Evolutionary conservation across 2,797 vertebrate species (phyloP).

Genomic region (Channallabes apus): DNA sequence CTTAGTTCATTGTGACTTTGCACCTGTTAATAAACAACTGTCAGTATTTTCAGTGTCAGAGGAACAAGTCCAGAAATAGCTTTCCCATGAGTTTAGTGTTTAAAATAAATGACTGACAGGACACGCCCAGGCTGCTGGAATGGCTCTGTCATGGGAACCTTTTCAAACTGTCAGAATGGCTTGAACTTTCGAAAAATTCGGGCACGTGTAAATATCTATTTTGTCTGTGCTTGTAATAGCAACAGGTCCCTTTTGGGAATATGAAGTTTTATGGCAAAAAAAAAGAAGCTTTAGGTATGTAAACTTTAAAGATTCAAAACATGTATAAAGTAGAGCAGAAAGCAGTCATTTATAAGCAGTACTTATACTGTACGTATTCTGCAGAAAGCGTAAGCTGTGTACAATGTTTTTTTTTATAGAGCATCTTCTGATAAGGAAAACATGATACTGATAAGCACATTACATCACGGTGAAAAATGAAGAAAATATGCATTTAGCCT

Average conservation of each 20-base stretch:
- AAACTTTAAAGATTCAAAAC: not conserved
- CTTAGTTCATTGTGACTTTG: conserved; percentile 58
- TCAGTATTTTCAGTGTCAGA: conserved; percentile 67
- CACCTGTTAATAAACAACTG: conserved; percentile 74
- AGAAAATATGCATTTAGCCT: conserved; percentile 26
- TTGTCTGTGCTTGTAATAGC: conserved; percentile 53
- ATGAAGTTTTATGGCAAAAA: conserved; percentile 47
- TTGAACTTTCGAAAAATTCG: conserved; percentile 59
- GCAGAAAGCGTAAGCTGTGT: not conserved
- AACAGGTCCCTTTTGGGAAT: conserved; percentile 51
- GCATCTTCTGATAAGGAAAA: conserved; percentile 24
- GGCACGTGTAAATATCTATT: conserved; percentile 50
- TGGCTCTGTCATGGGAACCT: conserved; percentile 78
- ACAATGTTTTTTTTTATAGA: not conserved
- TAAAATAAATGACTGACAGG: conserved; percentile 75
- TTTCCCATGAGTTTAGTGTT: conserved; percentile 81
- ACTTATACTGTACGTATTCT: not conserved
- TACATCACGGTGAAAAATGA: conserved; percentile 17
- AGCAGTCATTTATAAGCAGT: not conserved
- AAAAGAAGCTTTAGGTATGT: conserved; percentile 17
- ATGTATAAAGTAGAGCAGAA: not conserved
- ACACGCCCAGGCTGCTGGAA: conserved; percentile 67
- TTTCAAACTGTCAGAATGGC: conserved; percentile 67
- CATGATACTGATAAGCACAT: conserved; percentile 45
- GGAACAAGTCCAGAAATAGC: conserved; percentile 76